These are phyloP conservation scores for Macrotis lagotis DNA, from an alignment of 2,113 vertebrate species.

Conservation along the genomic window DNA sequence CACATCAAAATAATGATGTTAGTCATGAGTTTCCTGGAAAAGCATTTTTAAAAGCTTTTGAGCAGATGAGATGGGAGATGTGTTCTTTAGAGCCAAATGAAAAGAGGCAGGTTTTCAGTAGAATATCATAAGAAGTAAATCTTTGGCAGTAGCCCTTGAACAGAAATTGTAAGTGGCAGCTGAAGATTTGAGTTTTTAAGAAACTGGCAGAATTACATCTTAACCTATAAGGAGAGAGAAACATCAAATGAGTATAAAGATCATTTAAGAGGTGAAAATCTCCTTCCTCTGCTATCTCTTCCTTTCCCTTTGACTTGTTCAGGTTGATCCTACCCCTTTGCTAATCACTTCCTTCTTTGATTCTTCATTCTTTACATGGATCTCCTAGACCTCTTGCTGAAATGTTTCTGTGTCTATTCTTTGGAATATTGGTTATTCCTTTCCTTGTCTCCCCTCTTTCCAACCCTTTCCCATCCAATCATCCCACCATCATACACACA, in stretches of 20 bases:
- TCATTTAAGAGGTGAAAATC: not conserved
- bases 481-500: not conserved
- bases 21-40: conserved; percentile 75
- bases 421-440: not conserved
- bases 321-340: not conserved
- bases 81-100: conserved; percentile 66
- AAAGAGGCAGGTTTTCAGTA: conserved; percentile 65
- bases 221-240: not conserved
- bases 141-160: conserved; percentile 63
- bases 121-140: conserved; percentile 60
- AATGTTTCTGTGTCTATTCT: not conserved
- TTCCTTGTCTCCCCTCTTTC: not conserved
- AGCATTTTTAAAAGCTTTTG: conserved; percentile 76
- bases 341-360: not conserved
- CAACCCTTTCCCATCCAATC: not conserved
- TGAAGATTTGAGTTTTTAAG: conserved; percentile 50
- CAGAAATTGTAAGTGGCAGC: conserved; percentile 63
- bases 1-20: conserved; percentile 75
- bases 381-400: not conserved
- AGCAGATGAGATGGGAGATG: conserved; percentile 63
- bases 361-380: not conserved
- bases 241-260: conserved; percentile 4
- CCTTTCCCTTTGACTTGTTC: not conserved
- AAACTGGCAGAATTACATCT: conserved; percentile 31
- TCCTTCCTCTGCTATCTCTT: not conserved